Conservation (phyloP, 2,113 vertebrate species). For the Eclectus roratus region DNA sequence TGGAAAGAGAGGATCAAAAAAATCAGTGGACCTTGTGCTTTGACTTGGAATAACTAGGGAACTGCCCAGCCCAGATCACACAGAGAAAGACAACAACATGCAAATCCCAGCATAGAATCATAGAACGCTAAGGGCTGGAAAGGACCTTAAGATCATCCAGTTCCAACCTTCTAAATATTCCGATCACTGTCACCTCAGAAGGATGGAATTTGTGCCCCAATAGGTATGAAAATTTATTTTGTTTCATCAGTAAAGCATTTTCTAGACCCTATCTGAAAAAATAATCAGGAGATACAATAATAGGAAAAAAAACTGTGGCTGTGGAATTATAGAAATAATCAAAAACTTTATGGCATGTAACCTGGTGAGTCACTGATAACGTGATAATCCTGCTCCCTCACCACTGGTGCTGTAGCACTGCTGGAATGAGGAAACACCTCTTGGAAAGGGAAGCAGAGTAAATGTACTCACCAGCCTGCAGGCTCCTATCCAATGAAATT, state of each 20-base stretch:
- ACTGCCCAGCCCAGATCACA: background rate
- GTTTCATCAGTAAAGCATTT: background rate
- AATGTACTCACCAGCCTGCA: rapidly evolving
- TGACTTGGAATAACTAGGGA: background rate
- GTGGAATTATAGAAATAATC: background rate
- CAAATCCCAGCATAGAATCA: background rate
- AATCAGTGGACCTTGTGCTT: background rate
- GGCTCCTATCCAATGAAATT: background rate
- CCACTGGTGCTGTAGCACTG: background rate
- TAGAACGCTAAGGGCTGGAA: background rate
- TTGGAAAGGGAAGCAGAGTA: background rate
- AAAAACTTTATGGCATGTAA: background rate
- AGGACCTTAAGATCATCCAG: background rate
- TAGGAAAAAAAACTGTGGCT: background rate
- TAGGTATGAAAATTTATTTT: background rate
- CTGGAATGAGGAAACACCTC: background rate
- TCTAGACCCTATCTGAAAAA: background rate
- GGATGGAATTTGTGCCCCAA: too few species aligned
- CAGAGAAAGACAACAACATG: background rate
- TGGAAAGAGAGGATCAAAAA: background rate
- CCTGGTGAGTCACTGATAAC: background rate
- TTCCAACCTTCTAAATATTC: background rate
- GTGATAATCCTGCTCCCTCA: background rate
- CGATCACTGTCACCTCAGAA: background rate
- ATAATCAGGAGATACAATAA: background rate